Conservation (phyloP, 2,797 vertebrate species). For the Artibeus jamaicensis region DNA sequence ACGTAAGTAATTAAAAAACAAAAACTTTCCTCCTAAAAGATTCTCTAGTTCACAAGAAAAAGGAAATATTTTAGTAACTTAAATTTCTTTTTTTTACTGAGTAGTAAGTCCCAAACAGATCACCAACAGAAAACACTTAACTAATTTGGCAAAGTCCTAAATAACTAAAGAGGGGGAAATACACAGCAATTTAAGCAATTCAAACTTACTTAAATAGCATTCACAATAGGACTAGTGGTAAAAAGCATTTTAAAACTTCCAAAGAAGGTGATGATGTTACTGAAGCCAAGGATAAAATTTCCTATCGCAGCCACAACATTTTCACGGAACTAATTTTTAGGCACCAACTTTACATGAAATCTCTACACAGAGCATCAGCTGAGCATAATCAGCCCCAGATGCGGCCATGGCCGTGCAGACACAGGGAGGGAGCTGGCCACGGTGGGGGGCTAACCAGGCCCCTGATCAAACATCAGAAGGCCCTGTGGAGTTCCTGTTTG, state of each 20-base stretch:
- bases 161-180: not conserved
- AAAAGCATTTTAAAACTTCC: not conserved
- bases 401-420: constrained; percentile 27
- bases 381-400: constrained; percentile 19
- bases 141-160: constrained; percentile 22
- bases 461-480: not conserved
- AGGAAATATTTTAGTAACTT: not conserved
- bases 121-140: not conserved
- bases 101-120: not conserved
- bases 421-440: constrained; percentile 18
- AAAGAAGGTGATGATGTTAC: constrained; percentile 65
- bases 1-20: not conserved
- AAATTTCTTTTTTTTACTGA: constrained; percentile 13
- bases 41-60: not conserved
- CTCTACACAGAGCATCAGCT: constrained; percentile 51
- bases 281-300: constrained; percentile 48
- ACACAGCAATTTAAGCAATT: not conserved
- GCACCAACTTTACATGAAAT: constrained; percentile 43
- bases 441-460: not conserved
- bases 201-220: not conserved
- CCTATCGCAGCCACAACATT: constrained; percentile 56
- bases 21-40: not conserved
- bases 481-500: not conserved
- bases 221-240: not conserved
- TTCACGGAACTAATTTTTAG: constrained; percentile 52